These are phyloP conservation scores for Chanos chanos DNA, from an alignment of 2,797 vertebrate species.

Conservation along the genomic window DNA sequence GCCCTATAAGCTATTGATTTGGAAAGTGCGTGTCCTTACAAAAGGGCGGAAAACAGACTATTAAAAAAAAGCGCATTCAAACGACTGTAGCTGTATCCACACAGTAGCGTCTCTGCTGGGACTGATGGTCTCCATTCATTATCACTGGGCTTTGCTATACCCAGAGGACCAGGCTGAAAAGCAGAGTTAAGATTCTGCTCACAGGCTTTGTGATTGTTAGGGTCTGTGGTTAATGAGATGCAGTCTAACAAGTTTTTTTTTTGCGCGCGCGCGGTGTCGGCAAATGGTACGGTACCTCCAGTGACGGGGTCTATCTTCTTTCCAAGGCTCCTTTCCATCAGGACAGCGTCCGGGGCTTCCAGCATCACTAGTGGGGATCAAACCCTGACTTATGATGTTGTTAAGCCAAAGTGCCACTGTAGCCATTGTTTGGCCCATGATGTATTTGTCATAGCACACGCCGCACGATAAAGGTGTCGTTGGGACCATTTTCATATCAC, in stretches of 20 bases:
- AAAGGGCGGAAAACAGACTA: conserved; percentile 15
- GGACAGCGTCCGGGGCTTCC: conserved; percentile 76
- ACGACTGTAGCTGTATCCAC: conserved; percentile 22
- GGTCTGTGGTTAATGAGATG: conserved; percentile 43
- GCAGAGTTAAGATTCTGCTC: conserved; percentile 42
- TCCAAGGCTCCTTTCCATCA: conserved; percentile 79
- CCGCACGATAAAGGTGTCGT: too few species aligned
- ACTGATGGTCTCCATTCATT: conserved; percentile 48
- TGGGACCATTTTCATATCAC: too few species aligned
- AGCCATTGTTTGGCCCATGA: conserved; percentile 3
- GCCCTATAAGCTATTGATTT: too few species aligned
- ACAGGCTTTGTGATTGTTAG: conserved; percentile 43
- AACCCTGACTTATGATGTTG: too few species aligned
- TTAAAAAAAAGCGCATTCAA: conserved; percentile 42
- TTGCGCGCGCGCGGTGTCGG: too few species aligned
- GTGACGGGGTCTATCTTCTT: conserved; percentile 78
- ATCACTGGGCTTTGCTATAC: conserved; percentile 40
- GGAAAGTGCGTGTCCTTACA: too few species aligned
- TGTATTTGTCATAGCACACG: too few species aligned
- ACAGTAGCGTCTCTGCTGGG: conserved; percentile 41
- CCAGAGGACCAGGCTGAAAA: conserved; percentile 36
- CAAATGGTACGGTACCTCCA: too few species aligned
- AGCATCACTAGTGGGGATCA: conserved; percentile 73
- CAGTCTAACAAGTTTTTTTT: conserved; percentile 36
- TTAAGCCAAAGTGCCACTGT: conserved; percentile 21